phyloP scores from a whole-genome alignment of 2,113 vertebrate genomes.

The Sturnus vulgaris region DNA sequence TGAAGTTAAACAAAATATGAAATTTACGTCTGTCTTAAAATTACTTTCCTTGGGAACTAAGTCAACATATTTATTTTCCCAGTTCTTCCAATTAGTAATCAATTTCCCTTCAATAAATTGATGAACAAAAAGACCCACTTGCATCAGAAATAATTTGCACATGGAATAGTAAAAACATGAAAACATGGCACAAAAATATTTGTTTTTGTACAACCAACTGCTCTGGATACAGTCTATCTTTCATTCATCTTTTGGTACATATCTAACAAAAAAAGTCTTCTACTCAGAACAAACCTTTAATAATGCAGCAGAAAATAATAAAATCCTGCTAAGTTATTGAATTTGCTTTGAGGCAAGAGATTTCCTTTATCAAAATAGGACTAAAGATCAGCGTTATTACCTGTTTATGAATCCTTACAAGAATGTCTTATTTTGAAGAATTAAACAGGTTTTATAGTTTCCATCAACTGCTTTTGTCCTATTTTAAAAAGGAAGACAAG shows the following conservation, averaged over 20 bases:
- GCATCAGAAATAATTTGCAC: background rate
- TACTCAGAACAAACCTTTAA: background rate
- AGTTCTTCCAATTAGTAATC: background rate
- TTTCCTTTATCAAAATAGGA: background rate
- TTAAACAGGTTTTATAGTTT: background rate
- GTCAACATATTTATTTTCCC: background rate
- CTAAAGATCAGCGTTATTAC: background rate
- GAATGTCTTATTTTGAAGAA: background rate
- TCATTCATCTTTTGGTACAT: background rate
- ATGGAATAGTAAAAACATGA: background rate
- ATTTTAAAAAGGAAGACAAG: background rate
- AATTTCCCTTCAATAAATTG: background rate
- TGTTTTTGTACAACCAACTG: background rate
- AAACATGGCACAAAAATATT: background rate
- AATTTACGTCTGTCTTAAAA: background rate
- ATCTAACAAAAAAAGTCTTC: background rate
- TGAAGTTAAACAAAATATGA: background rate
- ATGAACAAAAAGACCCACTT: background rate
- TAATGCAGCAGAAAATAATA: background rate
- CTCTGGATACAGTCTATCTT: background rate
- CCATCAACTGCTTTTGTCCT: background rate
- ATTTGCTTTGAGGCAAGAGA: background rate
- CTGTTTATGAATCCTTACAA: fast-evolving
- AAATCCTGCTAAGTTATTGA: background rate
- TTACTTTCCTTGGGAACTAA: background rate